phyloP scores from a whole-genome alignment of 2,888 invertebrate genomes.

The Candidula unifasciata region DNA sequence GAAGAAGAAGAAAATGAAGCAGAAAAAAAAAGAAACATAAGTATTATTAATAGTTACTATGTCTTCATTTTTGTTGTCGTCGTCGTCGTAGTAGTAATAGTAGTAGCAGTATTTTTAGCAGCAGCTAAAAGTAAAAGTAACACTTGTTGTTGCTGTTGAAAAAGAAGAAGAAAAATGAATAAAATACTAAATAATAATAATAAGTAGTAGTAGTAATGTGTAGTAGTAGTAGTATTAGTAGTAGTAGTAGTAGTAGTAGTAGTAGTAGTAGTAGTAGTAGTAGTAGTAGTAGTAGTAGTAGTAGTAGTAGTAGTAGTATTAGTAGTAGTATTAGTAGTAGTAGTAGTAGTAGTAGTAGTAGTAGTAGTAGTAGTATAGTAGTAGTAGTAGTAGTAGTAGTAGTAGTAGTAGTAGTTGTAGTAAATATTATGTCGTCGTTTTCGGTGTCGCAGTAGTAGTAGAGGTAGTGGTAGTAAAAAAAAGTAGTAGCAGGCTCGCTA shows the following conservation, averaged over 20 bases:
- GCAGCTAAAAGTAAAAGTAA: neutral
- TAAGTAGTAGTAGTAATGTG: neutral
- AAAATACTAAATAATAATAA: too few relatives aligned
- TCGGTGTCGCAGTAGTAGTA: too few relatives aligned
- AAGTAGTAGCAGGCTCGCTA: too few relatives aligned
- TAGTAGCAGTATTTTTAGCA: neutral
- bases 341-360: neutral
- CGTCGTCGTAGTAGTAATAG: neutral
- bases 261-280: neutral
- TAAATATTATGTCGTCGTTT: neutral
- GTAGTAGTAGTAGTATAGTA: neutral
- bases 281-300: constrained; percentile 1
- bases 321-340: neutral
- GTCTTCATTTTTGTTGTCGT: too few relatives aligned
- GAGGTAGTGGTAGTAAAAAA: too few relatives aligned
- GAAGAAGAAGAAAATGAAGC: too few relatives aligned
- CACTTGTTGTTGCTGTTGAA: neutral
- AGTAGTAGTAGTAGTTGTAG: neutral
- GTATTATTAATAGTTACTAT: too few relatives aligned
- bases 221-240: neutral
- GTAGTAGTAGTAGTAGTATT: neutral
- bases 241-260: neutral
- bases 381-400: neutral
- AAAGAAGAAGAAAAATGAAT: too few relatives aligned
- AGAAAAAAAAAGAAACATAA: too few relatives aligned